Evolutionary conservation across 2,113 vertebrate genomes (phyloP), one percentile per base, ranked within the genome.

Genomic region (Willisornis vidua): DNA sequence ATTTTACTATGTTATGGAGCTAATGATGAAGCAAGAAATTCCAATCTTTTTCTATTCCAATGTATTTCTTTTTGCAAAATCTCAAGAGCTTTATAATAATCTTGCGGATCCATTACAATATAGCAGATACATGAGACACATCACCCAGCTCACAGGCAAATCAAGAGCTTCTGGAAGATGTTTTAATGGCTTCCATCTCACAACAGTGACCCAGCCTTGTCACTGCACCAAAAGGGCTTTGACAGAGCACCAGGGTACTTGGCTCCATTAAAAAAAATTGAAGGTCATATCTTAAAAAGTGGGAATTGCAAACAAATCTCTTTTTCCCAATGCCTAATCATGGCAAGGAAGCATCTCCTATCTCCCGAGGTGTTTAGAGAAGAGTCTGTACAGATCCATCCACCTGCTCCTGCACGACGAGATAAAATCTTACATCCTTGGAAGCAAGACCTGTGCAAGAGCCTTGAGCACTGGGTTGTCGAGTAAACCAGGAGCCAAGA

Each of bases 81-180:
- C 46, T 18, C 10, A 67, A 52, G 45, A 89, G 14, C 18, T 22
- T 45, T 49, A 37, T 61, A 87, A 45, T 43, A 41, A 55, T 29
- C 39, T 39, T 43, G 37, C 19, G 68, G 24, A 41, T 67, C 14
- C 55, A 33, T 25, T 72, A 29, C 0, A 7, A 16, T 4, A 13
- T 0, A 25, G 0, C 4, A 73, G 26, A 61, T n/a, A 28, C 33
- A 6, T 0, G 4, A 82, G 41, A 57, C 12, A 31, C 2, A 6
- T 23, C 6, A 43, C 23, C 16, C 55, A 15, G 63, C 63, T 63
- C 43, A 16, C 10, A 6, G 20, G 57, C 24, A 68, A 61, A 28
- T 9, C 14, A 12, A 24, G 15, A 61, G 12, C 20, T 57, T 55
- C 4, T 43, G 33, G 29, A 63, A 65, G 15, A 17, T 45, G 19